Conservation (phyloP, 1,140 invertebrate genomes). For the Heliconius himera region DNA sequence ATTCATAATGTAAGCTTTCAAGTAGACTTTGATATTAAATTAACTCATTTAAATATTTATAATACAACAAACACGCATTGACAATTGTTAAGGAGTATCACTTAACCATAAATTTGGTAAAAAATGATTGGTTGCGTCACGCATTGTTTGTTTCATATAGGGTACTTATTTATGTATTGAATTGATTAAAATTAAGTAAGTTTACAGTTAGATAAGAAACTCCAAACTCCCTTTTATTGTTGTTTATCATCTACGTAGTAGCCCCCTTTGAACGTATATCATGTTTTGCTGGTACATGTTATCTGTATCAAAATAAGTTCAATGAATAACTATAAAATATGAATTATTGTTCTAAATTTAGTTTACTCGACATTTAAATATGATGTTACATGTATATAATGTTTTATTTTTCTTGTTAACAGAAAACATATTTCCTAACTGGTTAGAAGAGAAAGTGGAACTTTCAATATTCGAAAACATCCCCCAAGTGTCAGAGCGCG, state of each 20-base stretch:
- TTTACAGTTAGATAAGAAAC: too few relatives aligned
- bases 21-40: too few relatives aligned
- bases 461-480: constrained; percentile 86
- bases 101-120: not conserved
- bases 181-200: too few relatives aligned
- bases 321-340: not conserved
- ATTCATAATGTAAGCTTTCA: too few relatives aligned
- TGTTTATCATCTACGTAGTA: too few relatives aligned
- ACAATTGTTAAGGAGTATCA: too few relatives aligned
- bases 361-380: not conserved
- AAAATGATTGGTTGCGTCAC: not conserved
- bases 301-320: not conserved
- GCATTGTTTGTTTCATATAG: not conserved
- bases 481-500: constrained; percentile 77
- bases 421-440: constrained; percentile 86
- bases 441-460: constrained; percentile 87
- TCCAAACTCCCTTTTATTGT: not conserved
- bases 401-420: constrained; percentile 63
- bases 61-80: too few relatives aligned
- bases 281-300: too few relatives aligned
- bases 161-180: too few relatives aligned
- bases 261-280: too few relatives aligned
- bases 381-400: not conserved
- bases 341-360: not conserved
- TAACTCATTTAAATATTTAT: too few relatives aligned